Base-by-base conservation (phyloP, 2,797 vertebrate genomes). In the Serranus cabrilla region DNA sequence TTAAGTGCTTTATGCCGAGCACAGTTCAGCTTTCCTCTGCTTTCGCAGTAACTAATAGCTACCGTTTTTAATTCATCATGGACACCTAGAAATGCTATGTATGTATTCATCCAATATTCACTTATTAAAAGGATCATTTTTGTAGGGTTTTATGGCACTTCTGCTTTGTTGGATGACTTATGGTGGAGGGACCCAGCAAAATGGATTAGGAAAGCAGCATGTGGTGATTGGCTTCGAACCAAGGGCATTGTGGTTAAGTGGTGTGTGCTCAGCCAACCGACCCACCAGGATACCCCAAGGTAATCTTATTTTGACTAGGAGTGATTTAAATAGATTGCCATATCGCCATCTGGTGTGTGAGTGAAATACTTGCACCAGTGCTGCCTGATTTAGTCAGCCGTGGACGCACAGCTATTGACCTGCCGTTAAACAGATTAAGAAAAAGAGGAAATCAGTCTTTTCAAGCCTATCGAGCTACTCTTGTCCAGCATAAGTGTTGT, bases 341-440 rank as follows among this genome's bases (percentile, higher is more conserved):
- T 65, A 74, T 68, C 82, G 89, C 90, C 92, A 90, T 90, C 92
- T 92, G 89, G 86, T 84, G 92, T 86, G 55, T 59, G 69, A 88
- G 31, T 40, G 62, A 74, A 70, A 84, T 43, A 85, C 72, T 72
- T 84, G 76, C 84, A 85, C 49, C 37, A 11, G 71, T 18, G 51
- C n/a, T 42, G 60, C 37, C 77, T 55, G 69, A 43, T 63, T 71
- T 66, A 50, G 49, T 71, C 67, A 55, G 45, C 46, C 7, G 2
- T 37, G 59, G 14, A 73, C 50, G 14, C 31, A 20, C 62, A 82
- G 13, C 51, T 23, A 20, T 8, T 21, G 55, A 77, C 31, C 20
- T 21, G 17, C 49, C 16, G 55, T 58, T 18, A 54, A 74, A 71
- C n/a, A 43, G 47, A 34, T 63, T 46, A 72, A 42, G 9, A 37